These are phyloP conservation scores for Mastacembelus armatus DNA, from an alignment of 2,797 vertebrate genomes.

Conservation along the genomic window DNA sequence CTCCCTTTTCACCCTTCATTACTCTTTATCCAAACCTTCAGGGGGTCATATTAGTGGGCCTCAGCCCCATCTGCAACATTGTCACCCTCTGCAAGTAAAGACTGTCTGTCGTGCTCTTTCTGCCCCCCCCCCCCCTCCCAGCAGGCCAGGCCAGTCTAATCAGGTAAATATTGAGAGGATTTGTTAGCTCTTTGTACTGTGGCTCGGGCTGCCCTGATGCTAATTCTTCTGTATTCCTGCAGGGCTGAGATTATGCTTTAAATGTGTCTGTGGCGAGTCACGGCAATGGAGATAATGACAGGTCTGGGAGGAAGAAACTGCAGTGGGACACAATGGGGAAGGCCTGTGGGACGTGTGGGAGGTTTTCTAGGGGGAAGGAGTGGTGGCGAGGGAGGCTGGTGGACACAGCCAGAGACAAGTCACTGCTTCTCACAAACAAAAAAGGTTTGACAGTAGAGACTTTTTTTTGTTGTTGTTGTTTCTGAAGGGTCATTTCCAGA, in stretches of 20 bases:
- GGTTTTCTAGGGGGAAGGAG: conserved; percentile 16
- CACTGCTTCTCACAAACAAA: neutral
- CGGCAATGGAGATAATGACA: conserved; percentile 45
- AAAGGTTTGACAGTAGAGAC: neutral
- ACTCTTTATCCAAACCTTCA: conserved; percentile 45
- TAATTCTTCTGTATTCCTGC: conserved; percentile 21
- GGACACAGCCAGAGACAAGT: neutral
- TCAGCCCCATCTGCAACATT: conserved; percentile 40
- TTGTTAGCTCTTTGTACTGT: conserved; percentile 33
- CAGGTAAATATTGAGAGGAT: conserved; percentile 58
- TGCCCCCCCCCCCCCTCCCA: conserved; percentile 6
- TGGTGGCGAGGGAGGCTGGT: conserved; percentile 4
- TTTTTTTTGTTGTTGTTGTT: conserved; percentile 18
- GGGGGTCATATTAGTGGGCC: conserved; percentile 45
- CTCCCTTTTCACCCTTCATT: conserved; percentile 41
- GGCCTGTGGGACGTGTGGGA: conserved; percentile 25
- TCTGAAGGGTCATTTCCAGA: conserved; percentile 32
- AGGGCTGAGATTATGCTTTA: neutral
- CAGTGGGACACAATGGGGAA: conserved; percentile 21
- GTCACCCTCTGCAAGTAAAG: conserved; percentile 22
- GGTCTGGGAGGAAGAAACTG: conserved; percentile 2
- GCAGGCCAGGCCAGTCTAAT: conserved; percentile 17
- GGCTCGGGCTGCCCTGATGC: neutral
- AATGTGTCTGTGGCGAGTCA: conserved; percentile 16
- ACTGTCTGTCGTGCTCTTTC: conserved; percentile 1